Evolutionary conservation across 1,140 invertebrate species (phyloP).

Genomic region (Mycetomoellerius zeteki): DNA sequence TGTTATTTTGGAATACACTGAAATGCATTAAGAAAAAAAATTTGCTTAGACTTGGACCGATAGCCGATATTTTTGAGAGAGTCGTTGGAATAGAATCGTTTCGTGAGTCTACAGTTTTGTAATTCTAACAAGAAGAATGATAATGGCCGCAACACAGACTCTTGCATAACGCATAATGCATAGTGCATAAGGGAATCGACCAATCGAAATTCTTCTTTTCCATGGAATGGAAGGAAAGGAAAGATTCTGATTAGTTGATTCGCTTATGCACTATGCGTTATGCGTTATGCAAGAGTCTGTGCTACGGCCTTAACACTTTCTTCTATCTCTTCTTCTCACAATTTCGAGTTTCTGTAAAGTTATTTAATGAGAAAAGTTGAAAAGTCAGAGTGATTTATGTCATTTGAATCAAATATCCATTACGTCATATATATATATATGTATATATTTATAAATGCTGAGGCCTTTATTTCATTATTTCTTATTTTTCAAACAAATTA

Average conservation of each 20-base stretch:
- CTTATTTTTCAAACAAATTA: neutral
- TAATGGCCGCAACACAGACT: too few species aligned
- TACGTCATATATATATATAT: neutral
- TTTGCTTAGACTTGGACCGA: neutral
- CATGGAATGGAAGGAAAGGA: too few species aligned
- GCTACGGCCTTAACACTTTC: neutral
- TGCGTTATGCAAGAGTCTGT: too few species aligned
- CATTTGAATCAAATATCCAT: neutral
- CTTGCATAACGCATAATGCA: too few species aligned
- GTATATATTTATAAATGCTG: neutral
- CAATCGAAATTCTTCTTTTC: too few species aligned
- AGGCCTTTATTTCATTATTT: neutral
- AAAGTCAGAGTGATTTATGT: too few species aligned
- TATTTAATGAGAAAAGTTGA: neutral
- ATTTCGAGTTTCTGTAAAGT: neutral
- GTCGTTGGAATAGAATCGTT: neutral
- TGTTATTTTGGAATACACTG: neutral
- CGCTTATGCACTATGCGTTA: too few species aligned
- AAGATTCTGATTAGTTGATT: too few species aligned
- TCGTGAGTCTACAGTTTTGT: conserved; percentile 9
- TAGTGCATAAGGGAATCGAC: too few species aligned
- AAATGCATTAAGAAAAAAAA: conserved; percentile 35
- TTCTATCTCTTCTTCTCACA: neutral
- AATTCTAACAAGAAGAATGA: conserved; percentile 27
- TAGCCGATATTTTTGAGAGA: conserved; percentile 22